Evolutionary conservation across 2,888 invertebrate species (phyloP).

Genomic region (Coenonympha glycerion): DNA sequence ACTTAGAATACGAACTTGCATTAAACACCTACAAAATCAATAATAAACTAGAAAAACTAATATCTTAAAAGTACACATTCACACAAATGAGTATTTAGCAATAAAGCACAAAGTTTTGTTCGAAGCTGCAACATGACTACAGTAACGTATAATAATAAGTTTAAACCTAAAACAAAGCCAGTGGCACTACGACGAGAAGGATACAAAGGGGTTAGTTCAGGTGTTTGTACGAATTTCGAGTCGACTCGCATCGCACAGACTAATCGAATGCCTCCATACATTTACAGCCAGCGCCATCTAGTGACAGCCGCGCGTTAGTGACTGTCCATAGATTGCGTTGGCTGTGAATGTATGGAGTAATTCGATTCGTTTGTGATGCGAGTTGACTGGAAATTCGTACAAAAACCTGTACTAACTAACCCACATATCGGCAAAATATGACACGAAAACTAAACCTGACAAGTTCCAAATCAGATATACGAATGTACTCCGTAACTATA

Average conservation of each 20-base stretch:
- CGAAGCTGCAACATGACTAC: conserved; percentile 73
- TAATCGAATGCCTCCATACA: no score
- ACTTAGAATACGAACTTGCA: conserved; percentile 66
- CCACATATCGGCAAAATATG: conserved; percentile 67
- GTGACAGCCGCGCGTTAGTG: no score
- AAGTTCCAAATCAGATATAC: conserved; percentile 47
- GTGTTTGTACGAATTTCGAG: no score
- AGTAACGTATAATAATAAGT: conserved; percentile 47
- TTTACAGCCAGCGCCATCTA: no score
- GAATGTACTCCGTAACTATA: conserved; percentile 55
- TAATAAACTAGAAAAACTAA: conserved; percentile 47
- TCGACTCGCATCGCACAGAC: no score
- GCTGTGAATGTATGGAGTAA: no score
- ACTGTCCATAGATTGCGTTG: no score
- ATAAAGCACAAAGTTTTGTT: conserved; percentile 73
- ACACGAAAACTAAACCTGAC: conserved; percentile 63
- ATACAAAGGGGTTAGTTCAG: no score
- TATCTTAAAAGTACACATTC: conserved; percentile 65
- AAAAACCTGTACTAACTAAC: no score
- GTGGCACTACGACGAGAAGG: conserved; percentile 65
- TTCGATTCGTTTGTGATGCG: no score
- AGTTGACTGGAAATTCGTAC: no score
- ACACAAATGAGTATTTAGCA: conserved; percentile 75
- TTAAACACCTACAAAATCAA: conserved; percentile 44
- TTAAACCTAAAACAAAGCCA: conserved; percentile 58